Percentiles rank a stretch among this genome's conserved stretches.
Evolutionary conservation across 2,888 invertebrate genomes (phyloP).

Genomic region (Zygothrica quintamaculata): DNA sequence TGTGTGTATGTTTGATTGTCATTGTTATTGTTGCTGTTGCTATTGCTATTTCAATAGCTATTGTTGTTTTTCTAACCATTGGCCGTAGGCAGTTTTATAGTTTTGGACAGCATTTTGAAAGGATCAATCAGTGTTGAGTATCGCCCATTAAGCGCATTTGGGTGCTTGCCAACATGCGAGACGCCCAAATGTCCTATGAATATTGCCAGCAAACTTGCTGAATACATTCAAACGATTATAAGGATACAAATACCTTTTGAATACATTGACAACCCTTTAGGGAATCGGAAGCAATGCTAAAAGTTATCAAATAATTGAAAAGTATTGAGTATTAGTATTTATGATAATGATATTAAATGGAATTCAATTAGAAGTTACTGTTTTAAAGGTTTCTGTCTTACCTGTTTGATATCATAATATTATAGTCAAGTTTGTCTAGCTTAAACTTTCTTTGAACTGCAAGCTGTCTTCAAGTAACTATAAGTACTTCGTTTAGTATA

Average conservation of each 20-base stretch:
- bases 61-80: constrained; percentile 24
- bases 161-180: constrained; percentile 10
- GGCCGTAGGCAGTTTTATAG: constrained; percentile 41
- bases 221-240: too few species aligned
- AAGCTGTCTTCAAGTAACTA: too few species aligned
- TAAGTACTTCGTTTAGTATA: too few species aligned
- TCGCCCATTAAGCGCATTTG: constrained; percentile 14
- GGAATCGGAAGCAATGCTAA: not conserved
- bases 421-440: too few species aligned
- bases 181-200: constrained; percentile 35
- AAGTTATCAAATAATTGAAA: constrained; percentile 1
- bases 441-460: too few species aligned
- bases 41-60: constrained; percentile 12
- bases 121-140: constrained; percentile 62
- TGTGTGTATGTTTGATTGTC: not conserved
- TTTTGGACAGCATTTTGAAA: constrained; percentile 39
- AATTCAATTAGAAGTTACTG: too few species aligned
- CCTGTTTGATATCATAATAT: too few species aligned
- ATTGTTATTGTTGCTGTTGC: constrained; percentile 2
- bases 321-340: too few species aligned
- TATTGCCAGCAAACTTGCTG: too few species aligned
- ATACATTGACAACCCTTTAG: not conserved
- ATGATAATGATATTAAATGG: too few species aligned
- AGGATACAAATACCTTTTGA: constrained; percentile 14
- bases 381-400: too few species aligned